Conservation (phyloP, 2,888 invertebrate genomes). For the Nephrocerus scutellatus region DNA sequence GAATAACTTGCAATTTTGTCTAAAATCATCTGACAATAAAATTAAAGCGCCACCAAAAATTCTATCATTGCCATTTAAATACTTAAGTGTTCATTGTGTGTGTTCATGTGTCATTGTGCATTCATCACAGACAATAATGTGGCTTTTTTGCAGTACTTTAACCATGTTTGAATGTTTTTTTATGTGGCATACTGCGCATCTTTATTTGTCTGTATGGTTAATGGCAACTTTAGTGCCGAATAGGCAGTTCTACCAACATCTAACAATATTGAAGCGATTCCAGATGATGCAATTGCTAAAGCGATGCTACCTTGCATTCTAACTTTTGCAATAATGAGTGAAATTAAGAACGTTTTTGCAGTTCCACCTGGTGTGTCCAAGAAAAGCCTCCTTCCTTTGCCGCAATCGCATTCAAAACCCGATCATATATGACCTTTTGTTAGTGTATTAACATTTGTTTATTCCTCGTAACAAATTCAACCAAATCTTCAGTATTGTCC, state of each 20-base stretch:
- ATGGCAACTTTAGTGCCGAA: no score
- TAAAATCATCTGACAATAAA: no score
- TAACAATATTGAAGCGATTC: background rate
- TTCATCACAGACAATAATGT: background rate
- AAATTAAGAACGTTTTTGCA: background rate
- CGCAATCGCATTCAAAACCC: background rate
- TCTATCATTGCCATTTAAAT: background rate
- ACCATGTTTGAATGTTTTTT: background rate
- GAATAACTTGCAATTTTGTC: no score
- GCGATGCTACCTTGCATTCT: background rate
- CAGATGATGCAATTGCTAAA: background rate
- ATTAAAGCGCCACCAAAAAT: no score
- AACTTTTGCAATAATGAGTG: background rate
- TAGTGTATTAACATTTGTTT: background rate
- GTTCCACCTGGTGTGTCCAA: background rate
- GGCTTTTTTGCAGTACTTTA: background rate
- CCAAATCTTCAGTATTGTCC: background rate
- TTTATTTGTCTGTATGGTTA: no score
- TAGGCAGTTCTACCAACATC: no score
- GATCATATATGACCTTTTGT: background rate
- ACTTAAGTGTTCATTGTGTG: background rate
- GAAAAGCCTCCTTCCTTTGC: no score
- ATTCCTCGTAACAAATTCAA: background rate
- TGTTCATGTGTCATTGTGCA: background rate
- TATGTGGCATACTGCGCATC: background rate